phyloP scores from a whole-genome alignment of 2,113 vertebrate genomes.

The Nothocercus nigrocapillus region DNA sequence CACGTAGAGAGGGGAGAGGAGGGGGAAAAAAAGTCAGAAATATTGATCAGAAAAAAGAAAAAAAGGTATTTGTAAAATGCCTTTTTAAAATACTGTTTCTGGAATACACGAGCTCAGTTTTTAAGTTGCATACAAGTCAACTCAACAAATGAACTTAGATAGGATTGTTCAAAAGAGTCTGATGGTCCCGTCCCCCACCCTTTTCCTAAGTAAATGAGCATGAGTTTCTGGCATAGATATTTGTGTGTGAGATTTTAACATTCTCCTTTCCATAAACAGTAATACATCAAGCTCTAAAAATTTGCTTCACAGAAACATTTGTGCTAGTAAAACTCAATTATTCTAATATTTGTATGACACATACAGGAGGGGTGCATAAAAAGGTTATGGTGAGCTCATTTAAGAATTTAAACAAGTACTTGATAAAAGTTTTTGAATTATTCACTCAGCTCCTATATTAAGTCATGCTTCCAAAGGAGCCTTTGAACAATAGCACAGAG shows the following conservation, averaged over 20 bases:
- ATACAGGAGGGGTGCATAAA: conserved; percentile 32
- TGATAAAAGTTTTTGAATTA: conserved; percentile 58
- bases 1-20: neutral
- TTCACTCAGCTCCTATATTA: conserved; percentile 40
- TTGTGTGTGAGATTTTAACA: conserved; percentile 54
- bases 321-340: conserved; percentile 58
- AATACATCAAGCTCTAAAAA: conserved; percentile 69
- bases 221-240: conserved; percentile 33
- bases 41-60: conserved; percentile 11
- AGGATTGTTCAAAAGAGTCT: neutral
- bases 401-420: conserved; percentile 66
- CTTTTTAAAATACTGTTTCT: conserved; percentile 43
- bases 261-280: conserved; percentile 57
- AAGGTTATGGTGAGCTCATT: conserved; percentile 67
- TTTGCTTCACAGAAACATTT: conserved; percentile 58
- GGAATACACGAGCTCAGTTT: neutral
- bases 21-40: neutral
- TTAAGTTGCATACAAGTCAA: neutral
- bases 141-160: neutral
- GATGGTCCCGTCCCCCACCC: neutral
- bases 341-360: conserved; percentile 65
- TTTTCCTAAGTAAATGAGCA: neutral
- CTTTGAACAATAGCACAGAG: conserved; percentile 52
- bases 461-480: conserved; percentile 28
- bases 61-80: no score